phyloP scores from a whole-genome alignment of 2,113 vertebrate genomes.

The Sylvilagus bachmani region DNA sequence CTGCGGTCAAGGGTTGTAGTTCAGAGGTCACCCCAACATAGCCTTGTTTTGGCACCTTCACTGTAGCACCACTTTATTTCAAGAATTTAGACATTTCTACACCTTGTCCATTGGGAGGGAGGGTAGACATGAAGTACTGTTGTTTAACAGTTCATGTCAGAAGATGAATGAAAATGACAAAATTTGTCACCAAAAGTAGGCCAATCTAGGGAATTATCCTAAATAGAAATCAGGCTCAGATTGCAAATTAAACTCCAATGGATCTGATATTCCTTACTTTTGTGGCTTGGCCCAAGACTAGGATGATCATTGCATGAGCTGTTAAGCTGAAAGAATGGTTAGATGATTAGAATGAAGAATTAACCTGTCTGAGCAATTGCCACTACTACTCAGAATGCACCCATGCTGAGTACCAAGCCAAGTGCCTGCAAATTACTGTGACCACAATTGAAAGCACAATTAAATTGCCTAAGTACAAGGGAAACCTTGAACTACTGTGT shows the following conservation, averaged over 20 bases:
- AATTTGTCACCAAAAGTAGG: neutral
- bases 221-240: constrained; percentile 2
- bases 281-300: constrained; percentile 33
- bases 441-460: constrained; percentile 56
- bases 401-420: neutral
- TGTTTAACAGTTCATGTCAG: constrained; percentile 18
- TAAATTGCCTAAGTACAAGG: constrained; percentile 43
- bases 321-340: constrained; percentile 41
- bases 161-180: constrained; percentile 38
- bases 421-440: constrained; percentile 37
- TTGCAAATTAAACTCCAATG: constrained; percentile 46
- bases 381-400: constrained; percentile 26
- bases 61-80: neutral
- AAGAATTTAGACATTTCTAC: neutral
- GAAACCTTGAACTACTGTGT: neutral
- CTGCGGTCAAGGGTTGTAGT: rapidly evolving
- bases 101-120: neutral
- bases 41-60: neutral
- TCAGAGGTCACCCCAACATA: neutral
- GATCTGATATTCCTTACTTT: constrained; percentile 51
- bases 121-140: neutral
- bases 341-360: constrained; percentile 35
- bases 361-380: constrained; percentile 9
- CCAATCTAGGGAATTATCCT: neutral
- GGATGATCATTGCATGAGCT: constrained; percentile 50